A percentile compares a stretch with the other conserved stretches of the same genome.
Evolutionary conservation across 2,797 vertebrate species (phyloP).

Genomic region (Etheostoma nigrum): DNA sequence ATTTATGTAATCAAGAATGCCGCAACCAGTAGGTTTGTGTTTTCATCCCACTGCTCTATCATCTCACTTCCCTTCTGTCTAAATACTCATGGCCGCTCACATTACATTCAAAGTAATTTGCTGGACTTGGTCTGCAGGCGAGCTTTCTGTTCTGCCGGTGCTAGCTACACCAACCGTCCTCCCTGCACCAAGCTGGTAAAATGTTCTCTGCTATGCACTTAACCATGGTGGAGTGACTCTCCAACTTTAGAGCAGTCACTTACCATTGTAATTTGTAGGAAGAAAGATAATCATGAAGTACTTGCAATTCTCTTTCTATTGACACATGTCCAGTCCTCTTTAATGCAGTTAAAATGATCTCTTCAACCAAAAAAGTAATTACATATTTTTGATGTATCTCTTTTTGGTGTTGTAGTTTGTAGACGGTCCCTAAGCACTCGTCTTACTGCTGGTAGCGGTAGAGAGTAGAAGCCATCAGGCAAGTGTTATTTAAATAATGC

Average conservation of each 20-base stretch:
- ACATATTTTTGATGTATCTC: too few species aligned
- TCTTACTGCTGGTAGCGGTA: too few species aligned
- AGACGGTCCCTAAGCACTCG: too few species aligned
- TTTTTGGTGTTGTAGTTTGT: too few species aligned
- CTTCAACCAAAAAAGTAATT: too few species aligned
- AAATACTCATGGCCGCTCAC: not conserved
- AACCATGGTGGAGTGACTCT: not conserved
- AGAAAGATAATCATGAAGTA: not conserved
- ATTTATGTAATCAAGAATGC: not conserved
- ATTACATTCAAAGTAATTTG: not conserved
- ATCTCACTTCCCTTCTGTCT: constrained; percentile 1
- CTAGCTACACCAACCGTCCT: not conserved
- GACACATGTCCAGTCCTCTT: not conserved
- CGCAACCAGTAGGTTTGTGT: not conserved
- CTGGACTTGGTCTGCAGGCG: not conserved
- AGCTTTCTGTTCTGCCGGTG: not conserved
- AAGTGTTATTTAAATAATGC: too few species aligned
- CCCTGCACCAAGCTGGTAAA: not conserved
- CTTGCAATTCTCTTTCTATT: not conserved
- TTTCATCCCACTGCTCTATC: not conserved
- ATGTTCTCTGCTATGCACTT: not conserved
- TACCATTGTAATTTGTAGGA: not conserved
- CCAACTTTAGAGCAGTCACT: not conserved
- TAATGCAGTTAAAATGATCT: not conserved
- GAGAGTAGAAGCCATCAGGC: too few species aligned